Evolutionary conservation across 2,888 invertebrate genomes (phyloP).

Genomic region (Hydroisotoma schaefferi): DNA sequence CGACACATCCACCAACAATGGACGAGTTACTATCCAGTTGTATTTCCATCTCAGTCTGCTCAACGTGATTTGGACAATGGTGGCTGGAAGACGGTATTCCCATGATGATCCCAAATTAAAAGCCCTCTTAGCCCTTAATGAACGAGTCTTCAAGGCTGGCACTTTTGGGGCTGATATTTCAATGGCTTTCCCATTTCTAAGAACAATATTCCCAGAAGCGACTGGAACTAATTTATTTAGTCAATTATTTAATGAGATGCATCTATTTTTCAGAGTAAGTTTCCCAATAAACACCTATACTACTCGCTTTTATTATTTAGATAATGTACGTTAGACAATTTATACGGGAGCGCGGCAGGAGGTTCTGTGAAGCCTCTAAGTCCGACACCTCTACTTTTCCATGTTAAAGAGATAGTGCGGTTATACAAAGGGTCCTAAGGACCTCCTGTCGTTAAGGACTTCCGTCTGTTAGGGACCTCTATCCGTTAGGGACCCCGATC

Average conservation of each 20-base stretch:
- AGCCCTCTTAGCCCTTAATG: slow-evolving; percentile 4
- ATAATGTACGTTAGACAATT: no score
- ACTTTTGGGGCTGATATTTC: slow-evolving; percentile 2
- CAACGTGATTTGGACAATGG: slow-evolving; percentile 29
- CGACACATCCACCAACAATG: neutral
- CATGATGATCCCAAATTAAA: slow-evolving; percentile 21
- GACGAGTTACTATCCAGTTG: neutral
- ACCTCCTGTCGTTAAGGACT: no score
- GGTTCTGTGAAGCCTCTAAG: no score
- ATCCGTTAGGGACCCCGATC: no score
- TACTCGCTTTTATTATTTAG: neutral
- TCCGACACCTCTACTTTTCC: no score
- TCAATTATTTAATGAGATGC: neutral
- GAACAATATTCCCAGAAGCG: slow-evolving; percentile 6
- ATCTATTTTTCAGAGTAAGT: slow-evolving; percentile 12
- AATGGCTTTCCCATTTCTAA: slow-evolving; percentile 9
- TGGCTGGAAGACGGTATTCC: slow-evolving; percentile 17
- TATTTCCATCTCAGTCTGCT: slow-evolving; percentile 25
- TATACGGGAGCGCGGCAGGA: no score
- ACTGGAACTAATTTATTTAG: neutral
- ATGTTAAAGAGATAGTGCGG: no score
- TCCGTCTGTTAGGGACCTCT: no score
- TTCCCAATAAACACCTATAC: neutral
- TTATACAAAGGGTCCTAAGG: no score
- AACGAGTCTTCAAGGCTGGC: slow-evolving; percentile 16